Base-by-base conservation (phyloP, 2,888 invertebrate species). In the Phaedon cochleariae region DNA sequence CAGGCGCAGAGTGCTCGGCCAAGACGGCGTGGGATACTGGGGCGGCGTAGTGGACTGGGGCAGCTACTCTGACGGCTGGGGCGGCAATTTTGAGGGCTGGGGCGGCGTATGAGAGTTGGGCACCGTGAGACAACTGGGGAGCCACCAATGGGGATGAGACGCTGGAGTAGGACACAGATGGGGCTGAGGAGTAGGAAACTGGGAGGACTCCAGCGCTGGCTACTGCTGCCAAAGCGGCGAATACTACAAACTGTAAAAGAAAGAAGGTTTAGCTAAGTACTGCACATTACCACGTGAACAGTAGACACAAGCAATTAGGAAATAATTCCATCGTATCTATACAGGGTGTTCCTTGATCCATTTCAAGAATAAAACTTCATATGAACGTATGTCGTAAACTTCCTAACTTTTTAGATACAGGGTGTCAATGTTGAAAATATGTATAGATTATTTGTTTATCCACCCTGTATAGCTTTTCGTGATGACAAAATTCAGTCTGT, bases 31-130 rank as follows among this genome's bases (percentile, higher is more conserved):
- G 70, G 4, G 74, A 81, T 34, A 80, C 81, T 64, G 84, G 85
- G 6, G 83, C 84, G 22, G 84, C 73, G 31, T 67, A 61, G 29
- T 86, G 86, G 12, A 63, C 54, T 17, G 63, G 26, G 85, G 67
- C 49, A 22, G 67, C 55, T 45, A 67, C 59, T 45, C 63, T 63
- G 22, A 58, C 55, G 12, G 68, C 73, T 55, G 72, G 65, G 12
- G 69, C 53, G 12, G 69, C 59, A 22, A 64, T 54, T 58, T 68
- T 65, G 29, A 53, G 49, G 3, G 65, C 70, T 52, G 73, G 41
- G 41, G 70, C 65, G 0, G 65, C 21, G 26, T 22, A 85, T 84
- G 85, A 81, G 83, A 84, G 53, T 18, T 29, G 62, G 62, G 9
- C 62, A 10, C 68, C 55, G 57, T 26, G 54, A 15, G 51, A 20